Conservation (phyloP, 2,888 invertebrate species). For the Pachycephus smyrnensis region DNA sequence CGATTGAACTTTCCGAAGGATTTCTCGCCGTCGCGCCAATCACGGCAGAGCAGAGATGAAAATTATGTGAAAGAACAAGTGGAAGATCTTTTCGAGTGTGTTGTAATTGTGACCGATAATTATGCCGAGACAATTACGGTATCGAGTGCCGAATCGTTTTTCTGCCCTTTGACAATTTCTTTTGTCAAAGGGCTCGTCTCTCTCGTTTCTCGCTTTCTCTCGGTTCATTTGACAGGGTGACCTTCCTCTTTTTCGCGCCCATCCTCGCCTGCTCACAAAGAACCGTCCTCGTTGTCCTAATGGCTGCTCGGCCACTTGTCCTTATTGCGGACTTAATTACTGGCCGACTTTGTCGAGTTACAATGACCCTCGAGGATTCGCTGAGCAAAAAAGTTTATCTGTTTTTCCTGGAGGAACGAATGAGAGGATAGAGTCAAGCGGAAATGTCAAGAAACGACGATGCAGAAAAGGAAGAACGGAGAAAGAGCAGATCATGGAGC, state of each 20-base stretch:
- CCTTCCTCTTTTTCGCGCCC: conserved; percentile 46
- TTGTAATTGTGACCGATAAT: conserved; percentile 57
- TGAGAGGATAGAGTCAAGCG: no score
- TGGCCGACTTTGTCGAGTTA: conserved; percentile 65
- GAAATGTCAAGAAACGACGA: no score
- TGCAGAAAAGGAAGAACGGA: no score
- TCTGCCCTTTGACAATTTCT: conserved; percentile 60
- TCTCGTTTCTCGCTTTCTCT: conserved; percentile 45
- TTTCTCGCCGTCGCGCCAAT: no score
- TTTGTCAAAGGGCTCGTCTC: conserved; percentile 45
- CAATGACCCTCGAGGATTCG: conserved; percentile 60
- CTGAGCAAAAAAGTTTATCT: no score
- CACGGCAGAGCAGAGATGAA: no score
- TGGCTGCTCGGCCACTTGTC: conserved; percentile 63
- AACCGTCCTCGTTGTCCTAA: conserved; percentile 57
- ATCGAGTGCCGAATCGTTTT: conserved; percentile 33
- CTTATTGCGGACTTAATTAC: conserved; percentile 67
- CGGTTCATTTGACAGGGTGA: conserved; percentile 63
- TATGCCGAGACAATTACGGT: conserved; percentile 58
- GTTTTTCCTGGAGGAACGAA: no score
- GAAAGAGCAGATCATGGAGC: no score
- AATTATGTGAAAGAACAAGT: no score
- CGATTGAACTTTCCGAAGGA: no score
- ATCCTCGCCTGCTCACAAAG: conserved; percentile 49
- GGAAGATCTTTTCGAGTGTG: conserved; percentile 15